Base-by-base conservation (phyloP, 1,140 invertebrate genomes). In the Drosophila simulans region DNA sequence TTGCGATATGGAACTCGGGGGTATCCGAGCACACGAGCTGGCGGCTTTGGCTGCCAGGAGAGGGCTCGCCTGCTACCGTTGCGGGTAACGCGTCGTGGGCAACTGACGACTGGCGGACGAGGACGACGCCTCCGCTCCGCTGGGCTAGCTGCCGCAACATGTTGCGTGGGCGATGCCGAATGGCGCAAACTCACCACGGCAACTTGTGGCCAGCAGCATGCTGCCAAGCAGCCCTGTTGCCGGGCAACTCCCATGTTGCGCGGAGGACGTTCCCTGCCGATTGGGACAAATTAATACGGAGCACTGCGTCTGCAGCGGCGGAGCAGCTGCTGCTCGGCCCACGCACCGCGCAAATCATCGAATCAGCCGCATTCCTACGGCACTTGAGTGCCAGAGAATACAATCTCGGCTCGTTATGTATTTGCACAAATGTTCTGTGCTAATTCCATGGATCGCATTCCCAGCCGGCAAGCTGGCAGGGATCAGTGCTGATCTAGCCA, bases 61-160 rank as follows among this genome's bases (percentile, higher is more conserved):
- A 15, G n/a, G 13, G 46, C 48, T 49, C 53, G 72, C 40, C 63
- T 69, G 65, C 53, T 77, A 82, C 82, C 83, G 82, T 72, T 68
- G 63, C 70, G 75, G 54, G 51, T 46, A 76, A 88, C 81, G 81
- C 60, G 49, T 79, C 83, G 75, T 69, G 74, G 70, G 49, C 78
- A 72, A 88, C 83, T 86, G 75, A 65, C 62, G 65, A 42, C 35
- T 43, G 45, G 42, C 40, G 31, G 27, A 5, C 53, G 49, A 45
- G 49, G 59, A 49, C 45, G 45, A 54, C 49, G 45, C 34, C n/a
- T 34, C 12, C 34, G 22, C 27, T 60, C 51, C 42, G 4, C n/a
- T 27, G 34, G 4, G 17, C 3, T 3, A 25, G 31, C 13, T 31
- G 31, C 53, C 37, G 17, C 62, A 76, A 76, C 62, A 76, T 76